A percentile compares a stretch with the other conserved stretches of the same genome.
phyloP scores from a whole-genome alignment of 2,797 vertebrate genomes.

The Jordanella pulchra region DNA sequence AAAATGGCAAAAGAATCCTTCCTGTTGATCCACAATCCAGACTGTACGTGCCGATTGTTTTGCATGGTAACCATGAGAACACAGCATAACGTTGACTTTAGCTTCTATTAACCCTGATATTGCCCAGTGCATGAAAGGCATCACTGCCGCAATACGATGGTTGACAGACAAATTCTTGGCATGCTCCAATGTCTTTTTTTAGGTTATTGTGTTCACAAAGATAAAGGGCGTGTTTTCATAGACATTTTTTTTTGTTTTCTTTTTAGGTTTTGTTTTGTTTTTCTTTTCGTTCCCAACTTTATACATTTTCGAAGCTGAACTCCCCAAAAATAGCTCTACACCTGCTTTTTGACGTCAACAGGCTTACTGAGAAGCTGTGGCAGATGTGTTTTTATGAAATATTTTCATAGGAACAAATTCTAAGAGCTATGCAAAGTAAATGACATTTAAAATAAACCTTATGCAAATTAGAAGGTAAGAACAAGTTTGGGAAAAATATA shows the following conservation, averaged over 20 bases:
- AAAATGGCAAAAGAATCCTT: background rate
- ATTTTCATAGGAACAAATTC: background rate
- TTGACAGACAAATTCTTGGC: background rate
- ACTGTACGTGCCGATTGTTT: background rate
- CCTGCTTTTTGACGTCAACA: background rate
- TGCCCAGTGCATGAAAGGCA: background rate
- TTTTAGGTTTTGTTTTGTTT: too few relatives aligned
- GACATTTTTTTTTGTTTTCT: conserved; percentile 10
- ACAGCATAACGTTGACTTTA: background rate
- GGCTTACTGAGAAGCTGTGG: background rate
- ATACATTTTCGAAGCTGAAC: background rate
- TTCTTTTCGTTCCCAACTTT: background rate
- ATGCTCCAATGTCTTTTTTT: background rate
- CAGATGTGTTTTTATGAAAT: background rate
- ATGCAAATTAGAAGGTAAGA: background rate
- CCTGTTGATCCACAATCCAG: conserved; percentile 5
- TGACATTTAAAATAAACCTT: background rate
- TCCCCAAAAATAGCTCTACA: background rate
- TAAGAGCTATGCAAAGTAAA: background rate
- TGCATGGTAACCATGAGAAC: background rate
- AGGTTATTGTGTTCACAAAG: background rate
- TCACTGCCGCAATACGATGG: background rate
- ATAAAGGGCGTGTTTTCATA: background rate
- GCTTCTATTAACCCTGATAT: background rate
- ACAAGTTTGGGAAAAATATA: background rate